Evolutionary conservation across 1,140 invertebrate genomes (phyloP).

Genomic region (Goniozus legneri): DNA sequence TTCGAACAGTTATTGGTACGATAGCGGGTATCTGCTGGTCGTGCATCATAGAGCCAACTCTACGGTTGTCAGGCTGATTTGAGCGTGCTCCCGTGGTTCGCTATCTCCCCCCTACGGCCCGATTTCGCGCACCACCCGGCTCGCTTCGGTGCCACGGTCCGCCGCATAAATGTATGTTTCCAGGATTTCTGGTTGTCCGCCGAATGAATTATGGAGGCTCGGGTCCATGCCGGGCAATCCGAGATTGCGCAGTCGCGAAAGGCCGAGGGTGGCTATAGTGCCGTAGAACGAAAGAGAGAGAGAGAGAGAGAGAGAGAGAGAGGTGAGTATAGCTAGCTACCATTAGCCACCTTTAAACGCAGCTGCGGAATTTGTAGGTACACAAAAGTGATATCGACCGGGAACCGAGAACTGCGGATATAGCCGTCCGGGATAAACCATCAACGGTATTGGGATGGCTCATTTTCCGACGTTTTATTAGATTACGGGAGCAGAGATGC

Average conservation of each 20-base stretch:
- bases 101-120: conserved; percentile 2
- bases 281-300: too few species aligned
- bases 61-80: conserved; percentile 43
- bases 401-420: neutral
- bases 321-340: too few species aligned
- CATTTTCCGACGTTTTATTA: too few species aligned
- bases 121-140: neutral
- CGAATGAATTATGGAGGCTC: conserved; percentile 36
- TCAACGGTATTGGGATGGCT: too few species aligned
- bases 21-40: conserved; percentile 41
- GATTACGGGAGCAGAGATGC: too few species aligned
- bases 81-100: conserved; percentile 12
- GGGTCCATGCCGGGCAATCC: conserved; percentile 14
- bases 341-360: too few species aligned
- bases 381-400: too few species aligned
- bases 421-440: too few species aligned
- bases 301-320: neutral
- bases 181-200: conserved; percentile 42
- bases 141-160: conserved; percentile 21
- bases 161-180: conserved; percentile 40
- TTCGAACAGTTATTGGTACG: conserved; percentile 46
- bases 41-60: conserved; percentile 43
- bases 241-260: too few species aligned
- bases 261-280: too few species aligned
- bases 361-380: too few species aligned